A percentile compares a stretch with the other conserved stretches of the same genome.
Evolutionary conservation across 2,888 invertebrate species (phyloP).

Genomic region (Rhamphomyia laevipes): DNA sequence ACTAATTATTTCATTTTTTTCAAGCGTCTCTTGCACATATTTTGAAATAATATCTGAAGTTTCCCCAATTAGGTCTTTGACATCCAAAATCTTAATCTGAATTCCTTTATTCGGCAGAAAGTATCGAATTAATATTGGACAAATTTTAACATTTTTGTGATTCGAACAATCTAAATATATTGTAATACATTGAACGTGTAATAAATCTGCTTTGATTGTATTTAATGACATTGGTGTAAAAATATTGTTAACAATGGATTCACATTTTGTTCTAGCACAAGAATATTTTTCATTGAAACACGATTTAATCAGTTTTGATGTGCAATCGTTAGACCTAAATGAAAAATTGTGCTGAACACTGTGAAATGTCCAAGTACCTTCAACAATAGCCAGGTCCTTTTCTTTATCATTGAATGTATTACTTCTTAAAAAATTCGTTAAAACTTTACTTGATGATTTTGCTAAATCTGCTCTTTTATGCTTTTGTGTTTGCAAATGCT

Average conservation of each 20-base stretch:
- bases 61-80: no score
- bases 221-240: constrained; percentile 11
- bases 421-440: constrained; percentile 4
- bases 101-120: no score
- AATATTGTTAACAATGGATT: constrained; percentile 10
- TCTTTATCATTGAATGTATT: constrained; percentile 12
- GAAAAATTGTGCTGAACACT: constrained; percentile 18
- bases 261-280: constrained; percentile 11
- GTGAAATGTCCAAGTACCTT: constrained; percentile 19
- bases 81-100: no score
- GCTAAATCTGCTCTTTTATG: constrained; percentile 1
- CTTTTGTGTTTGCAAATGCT: constrained; percentile 2
- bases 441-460: background rate
- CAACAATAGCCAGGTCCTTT: constrained; percentile 16
- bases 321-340: constrained; percentile 18
- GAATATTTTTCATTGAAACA: constrained; percentile 9
- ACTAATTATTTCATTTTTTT: no score
- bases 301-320: no score
- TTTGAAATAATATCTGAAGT: no score
- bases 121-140: no score
- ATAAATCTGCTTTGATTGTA: constrained; percentile 11
- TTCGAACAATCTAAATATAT: no score
- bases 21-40: no score
- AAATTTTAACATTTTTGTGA: no score
- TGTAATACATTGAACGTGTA: constrained; percentile 5